Evolutionary conservation across 2,797 vertebrate species (phyloP), one percentile per base, ranked within the genome.

Genomic region (Crossoptilon crossoptilon): DNA sequence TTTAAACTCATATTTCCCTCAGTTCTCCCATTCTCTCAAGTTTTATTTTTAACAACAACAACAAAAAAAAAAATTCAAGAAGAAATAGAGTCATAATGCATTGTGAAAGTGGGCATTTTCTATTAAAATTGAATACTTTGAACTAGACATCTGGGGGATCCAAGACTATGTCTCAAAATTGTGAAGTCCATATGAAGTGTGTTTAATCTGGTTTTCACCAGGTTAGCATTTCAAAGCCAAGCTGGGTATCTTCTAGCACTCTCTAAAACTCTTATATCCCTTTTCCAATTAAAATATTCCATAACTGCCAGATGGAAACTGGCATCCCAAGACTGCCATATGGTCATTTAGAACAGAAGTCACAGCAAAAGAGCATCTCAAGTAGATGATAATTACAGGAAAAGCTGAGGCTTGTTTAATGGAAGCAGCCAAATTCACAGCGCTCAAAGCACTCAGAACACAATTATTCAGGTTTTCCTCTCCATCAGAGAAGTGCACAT

Each of bases 261-360:
- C 35, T 15, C 17, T 41, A 55, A 70, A 48, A 55, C 22, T 27
- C 29, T 55, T 31, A 53, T 31, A 31, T 7, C 14, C 51, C 11
- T 55, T 39, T 39, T 41, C 23, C 70, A 24, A 11, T 10, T 67
- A 5, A 55, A 59, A 37, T 7, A 29, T 2, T 10, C 16, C 41
- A 2, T 10, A 39, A n/a, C 6, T 3, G 14, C 14, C 29, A 26
- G 33, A 2, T 2, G 43, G 24, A 67, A 33, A 56, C 17, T 11
- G 35, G 33, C 14, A 64, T 26, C 53, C 41, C 18, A 12, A 3
- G 0, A 8, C 2, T 33, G 56, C 23, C 9, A 23, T 1, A 5
- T 4, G 48, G 48, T 60, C n/a, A 41, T 6, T 27, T 26, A 12
- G 21, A 48, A 14, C 12, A 24, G 0, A 2, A n/a, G 18, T 4